Base-by-base conservation (phyloP, 2,797 vertebrate genomes). In the Sarcophilus harrisii region DNA sequence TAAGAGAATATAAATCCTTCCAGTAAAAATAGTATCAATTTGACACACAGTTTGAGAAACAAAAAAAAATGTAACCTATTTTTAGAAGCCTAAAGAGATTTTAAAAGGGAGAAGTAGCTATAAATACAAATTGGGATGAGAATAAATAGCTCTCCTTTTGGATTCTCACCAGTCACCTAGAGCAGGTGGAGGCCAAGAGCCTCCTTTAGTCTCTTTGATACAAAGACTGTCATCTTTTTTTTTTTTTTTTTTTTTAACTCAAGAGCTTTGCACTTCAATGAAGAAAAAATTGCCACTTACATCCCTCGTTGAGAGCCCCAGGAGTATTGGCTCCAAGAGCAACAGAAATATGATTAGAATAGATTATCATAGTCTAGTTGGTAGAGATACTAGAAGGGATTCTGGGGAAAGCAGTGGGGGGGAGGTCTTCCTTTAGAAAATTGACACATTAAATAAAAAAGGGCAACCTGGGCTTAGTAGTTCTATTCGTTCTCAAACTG, bases 211-310 rank as follows among this genome's bases (percentile, higher is more conserved):
- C 29, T 59, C 45, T 91, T 90, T 16, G 0, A 54, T 92, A 38
- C 24, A 32, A 94, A 45, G 57, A 91, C 55, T 90, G 66, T 59
- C 81, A 60, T 90, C 13, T 0, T 32, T 90, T 18, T 55, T 57
- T 60, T 60, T 55, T 57, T 60, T 60, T 11, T 62, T 32, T 66
- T 60, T 62, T 62, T 62, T 4, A 3, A 62, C 54, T 92, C 66
- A 38, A 32, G n/a, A 66, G 73, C 89, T 5, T 0, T 94, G 18
- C 60, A 93, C 13, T 27, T 4, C 55, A 49, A 66, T 45, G 62
- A 95, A 94, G 87, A 91, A n/a, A 57, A 66, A 57, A 87, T 27
- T 57, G 58, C 30, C 93, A 92, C 45, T 57, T 28, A 6, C 4
- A 0, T 81, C 90, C 90, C 12, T 57, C 38, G 59, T 54, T 90